A percentile compares a stretch with the other conserved stretches of the same genome.
These are phyloP conservation scores for Falco naumanni DNA, from an alignment of 2,797 vertebrate genomes.

Conservation along the genomic window DNA sequence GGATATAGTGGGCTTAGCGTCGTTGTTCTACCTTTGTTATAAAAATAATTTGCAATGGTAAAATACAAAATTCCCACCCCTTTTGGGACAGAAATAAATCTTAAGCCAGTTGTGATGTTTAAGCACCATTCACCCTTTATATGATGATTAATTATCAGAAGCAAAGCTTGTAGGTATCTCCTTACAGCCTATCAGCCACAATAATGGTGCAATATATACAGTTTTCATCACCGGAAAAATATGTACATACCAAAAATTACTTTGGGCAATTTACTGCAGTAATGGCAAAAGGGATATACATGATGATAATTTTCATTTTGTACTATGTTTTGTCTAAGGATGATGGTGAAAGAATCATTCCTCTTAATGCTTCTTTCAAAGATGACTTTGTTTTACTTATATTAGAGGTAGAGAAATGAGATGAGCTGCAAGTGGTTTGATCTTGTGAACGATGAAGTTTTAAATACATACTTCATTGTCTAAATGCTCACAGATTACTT, in stretches of 20 bases:
- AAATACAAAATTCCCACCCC: background rate
- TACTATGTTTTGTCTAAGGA: background rate
- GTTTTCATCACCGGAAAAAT: background rate
- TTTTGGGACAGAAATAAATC: background rate
- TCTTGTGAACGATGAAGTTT: slow-evolving; percentile 27
- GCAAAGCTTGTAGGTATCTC: background rate
- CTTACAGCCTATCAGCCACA: background rate
- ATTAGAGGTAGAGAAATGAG: slow-evolving; percentile 20
- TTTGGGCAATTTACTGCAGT: background rate
- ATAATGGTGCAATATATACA: background rate
- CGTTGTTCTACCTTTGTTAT: background rate
- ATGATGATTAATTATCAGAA: background rate
- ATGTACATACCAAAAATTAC: background rate
- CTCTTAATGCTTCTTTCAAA: slow-evolving; percentile 4
- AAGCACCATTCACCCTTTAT: background rate
- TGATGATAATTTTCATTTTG: background rate
- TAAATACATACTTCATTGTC: slow-evolving; percentile 30
- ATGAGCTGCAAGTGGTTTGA: background rate
- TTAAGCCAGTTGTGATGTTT: background rate
- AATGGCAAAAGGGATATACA: background rate
- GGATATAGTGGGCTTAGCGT: background rate
- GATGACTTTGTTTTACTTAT: background rate
- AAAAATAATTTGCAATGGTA: background rate
- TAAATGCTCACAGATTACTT: slow-evolving; percentile 47
- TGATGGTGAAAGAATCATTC: background rate